phyloP scores from a whole-genome alignment of 2,797 vertebrate species.

The Poecilia gillii region DNA sequence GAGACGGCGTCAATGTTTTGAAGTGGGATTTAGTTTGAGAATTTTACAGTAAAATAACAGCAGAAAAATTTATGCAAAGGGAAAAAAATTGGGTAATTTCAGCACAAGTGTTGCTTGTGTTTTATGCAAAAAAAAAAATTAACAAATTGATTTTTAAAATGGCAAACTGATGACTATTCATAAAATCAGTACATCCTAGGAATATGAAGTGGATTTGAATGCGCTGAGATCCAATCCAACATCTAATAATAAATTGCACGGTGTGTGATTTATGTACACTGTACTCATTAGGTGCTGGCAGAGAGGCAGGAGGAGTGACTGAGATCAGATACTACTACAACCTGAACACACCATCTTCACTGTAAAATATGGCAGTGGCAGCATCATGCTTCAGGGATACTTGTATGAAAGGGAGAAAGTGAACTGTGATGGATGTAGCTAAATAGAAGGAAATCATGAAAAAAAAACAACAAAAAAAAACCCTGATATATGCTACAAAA shows the following conservation, averaged over 20 bases:
- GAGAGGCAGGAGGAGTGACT: too few species aligned
- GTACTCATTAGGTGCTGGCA: too few species aligned
- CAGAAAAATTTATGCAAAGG: constrained; percentile 25
- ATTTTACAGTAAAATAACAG: constrained; percentile 15
- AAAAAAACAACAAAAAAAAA: background rate
- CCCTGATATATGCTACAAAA: background rate
- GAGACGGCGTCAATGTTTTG: constrained; percentile 16
- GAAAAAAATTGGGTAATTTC: constrained; percentile 9
- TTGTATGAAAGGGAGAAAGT: background rate
- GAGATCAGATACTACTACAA: background rate
- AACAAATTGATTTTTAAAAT: constrained; percentile 53
- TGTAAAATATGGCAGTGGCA: background rate
- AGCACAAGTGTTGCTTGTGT: constrained; percentile 19
- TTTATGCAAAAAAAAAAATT: constrained; percentile 9
- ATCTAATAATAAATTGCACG: background rate
- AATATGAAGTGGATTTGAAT: background rate
- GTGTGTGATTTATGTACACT: background rate
- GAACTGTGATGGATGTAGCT: background rate
- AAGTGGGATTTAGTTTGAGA: constrained; percentile 6
- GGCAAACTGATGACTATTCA: constrained; percentile 38
- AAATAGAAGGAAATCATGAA: background rate
- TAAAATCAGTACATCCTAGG: constrained; percentile 4
- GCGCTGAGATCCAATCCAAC: background rate
- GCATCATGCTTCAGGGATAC: background rate
- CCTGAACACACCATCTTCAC: background rate